Evolutionary conservation across 2,797 vertebrate species (phyloP).

Genomic region (Syngnathus acus): DNA sequence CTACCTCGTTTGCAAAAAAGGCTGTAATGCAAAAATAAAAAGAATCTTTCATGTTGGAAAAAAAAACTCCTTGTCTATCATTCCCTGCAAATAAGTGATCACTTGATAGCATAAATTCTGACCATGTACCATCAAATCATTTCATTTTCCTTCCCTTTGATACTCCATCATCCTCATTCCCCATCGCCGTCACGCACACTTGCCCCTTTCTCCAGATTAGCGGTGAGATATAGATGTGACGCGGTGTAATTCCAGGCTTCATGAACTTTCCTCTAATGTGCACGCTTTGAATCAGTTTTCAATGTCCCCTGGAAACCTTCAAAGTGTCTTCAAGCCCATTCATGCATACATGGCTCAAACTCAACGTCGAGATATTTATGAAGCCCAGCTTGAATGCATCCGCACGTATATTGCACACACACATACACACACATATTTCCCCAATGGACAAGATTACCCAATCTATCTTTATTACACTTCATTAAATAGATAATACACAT

Average conservation of each 20-base stretch:
- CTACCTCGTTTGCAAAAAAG: neutral
- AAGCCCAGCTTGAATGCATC: neutral
- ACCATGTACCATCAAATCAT: neutral
- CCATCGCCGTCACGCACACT: neutral
- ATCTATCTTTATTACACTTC: conserved; percentile 41
- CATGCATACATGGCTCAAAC: conserved; percentile 1
- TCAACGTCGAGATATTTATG: conserved; percentile 10
- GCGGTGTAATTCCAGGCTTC: conserved; percentile 28
- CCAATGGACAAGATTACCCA: conserved; percentile 29
- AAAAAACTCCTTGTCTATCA: neutral
- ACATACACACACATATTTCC: conserved; percentile 5
- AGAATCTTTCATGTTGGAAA: neutral
- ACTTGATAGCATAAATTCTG: neutral
- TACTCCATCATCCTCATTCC: neutral
- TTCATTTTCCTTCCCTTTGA: neutral
- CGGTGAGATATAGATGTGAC: conserved; percentile 38
- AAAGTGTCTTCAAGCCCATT: conserved; percentile 16
- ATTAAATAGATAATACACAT: conserved; percentile 42
- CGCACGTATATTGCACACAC: neutral
- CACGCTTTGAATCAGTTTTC: conserved; percentile 24
- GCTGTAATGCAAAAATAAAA: neutral
- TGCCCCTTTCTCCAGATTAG: conserved; percentile 26
- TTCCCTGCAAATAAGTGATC: neutral
- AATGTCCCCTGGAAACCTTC: conserved; percentile 21
- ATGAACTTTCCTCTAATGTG: conserved; percentile 35